Evolutionary conservation across 2,888 invertebrate species (phyloP), one percentile per base, ranked within the genome.

Genomic region (Yponomeuta plumbellus): DNA sequence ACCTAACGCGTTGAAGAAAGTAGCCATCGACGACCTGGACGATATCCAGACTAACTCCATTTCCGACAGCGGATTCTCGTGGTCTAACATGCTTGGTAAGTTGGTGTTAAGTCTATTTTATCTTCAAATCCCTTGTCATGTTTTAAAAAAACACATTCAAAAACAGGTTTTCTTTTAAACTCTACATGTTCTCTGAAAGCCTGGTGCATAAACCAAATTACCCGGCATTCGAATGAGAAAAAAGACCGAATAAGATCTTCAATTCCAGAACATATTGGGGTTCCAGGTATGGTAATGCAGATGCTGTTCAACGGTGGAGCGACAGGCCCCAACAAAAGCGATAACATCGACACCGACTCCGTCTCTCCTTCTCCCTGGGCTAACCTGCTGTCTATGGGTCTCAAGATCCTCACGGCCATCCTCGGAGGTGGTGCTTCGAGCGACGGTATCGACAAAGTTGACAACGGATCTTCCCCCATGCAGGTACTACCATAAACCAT

Each of bases 391-490:
- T 94, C 97, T 10, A 95, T 97, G 81, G 97, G 97, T 65, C 92
- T 97, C 67, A 96, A 96, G 86, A 95, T 97, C 76, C 92, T 97
- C 70, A 96, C 96, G 39, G 96, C 96, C 56, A 92, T 97, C 73
- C 92, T 97, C 67, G 96, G 97, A 65, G 96, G 96, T 68, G 95
- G 94, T 52, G 94, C 93, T 52, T 94, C 94, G 62, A 94, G 93
- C 75, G 96, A 96, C 79, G 96, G 96, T 68, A 97, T 97, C 83
- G 97, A 97, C 84, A 97, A 97, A 88, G 96, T 97, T 68, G 97
- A 97, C 88, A 96, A 96, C 81, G 96, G 95, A 77, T 95, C 95
- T 70, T 95, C 95, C 21, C 97, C 97, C 69, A 96, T 97, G 95
- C 97, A 97, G 96, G 97, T 97, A 93, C 80, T 69, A 26, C 13